A percentile compares a stretch with the other conserved stretches of the same genome.
Evolutionary conservation across 1,140 invertebrate genomes (phyloP).

Genomic region (Atopsyche davidsoni): DNA sequence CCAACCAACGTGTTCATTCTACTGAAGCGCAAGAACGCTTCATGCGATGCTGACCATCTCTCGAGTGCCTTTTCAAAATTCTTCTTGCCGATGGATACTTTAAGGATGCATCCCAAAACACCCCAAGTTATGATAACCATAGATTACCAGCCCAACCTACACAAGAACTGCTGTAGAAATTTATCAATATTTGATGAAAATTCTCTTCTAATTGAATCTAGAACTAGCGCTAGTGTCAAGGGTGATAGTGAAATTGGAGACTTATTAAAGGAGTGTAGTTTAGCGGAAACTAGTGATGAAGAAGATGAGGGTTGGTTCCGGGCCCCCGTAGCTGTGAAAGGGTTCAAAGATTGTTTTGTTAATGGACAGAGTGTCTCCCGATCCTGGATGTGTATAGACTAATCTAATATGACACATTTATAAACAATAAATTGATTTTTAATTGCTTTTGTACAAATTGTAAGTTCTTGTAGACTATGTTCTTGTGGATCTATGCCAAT

Average conservation of each 20-base stretch:
- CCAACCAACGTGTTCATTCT: slow-evolving; percentile 26
- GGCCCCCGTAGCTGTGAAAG: slow-evolving; percentile 17
- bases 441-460: background rate
- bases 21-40: slow-evolving; percentile 10
- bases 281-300: background rate
- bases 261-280: background rate
- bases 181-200: slow-evolving; percentile 25
- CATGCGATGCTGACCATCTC: background rate
- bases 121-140: slow-evolving; percentile 16
- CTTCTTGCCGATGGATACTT: slow-evolving; percentile 20
- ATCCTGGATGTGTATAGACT: background rate
- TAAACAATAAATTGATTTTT: background rate
- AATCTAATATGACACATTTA: background rate
- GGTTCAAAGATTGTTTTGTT: slow-evolving; percentile 23
- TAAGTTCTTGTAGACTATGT: background rate
- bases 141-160: slow-evolving; percentile 10
- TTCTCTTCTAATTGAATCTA: slow-evolving; percentile 1
- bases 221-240: background rate
- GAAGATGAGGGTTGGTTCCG: slow-evolving; percentile 21
- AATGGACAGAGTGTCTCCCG: slow-evolving; percentile 20
- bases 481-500: background rate
- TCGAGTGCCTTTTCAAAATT: slow-evolving; percentile 8
- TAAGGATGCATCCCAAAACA: slow-evolving; percentile 15
- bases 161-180: slow-evolving; percentile 19
- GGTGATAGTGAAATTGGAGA: background rate